Conservation (phyloP, 2,113 vertebrate genomes). For the Helogale parvula region DNA sequence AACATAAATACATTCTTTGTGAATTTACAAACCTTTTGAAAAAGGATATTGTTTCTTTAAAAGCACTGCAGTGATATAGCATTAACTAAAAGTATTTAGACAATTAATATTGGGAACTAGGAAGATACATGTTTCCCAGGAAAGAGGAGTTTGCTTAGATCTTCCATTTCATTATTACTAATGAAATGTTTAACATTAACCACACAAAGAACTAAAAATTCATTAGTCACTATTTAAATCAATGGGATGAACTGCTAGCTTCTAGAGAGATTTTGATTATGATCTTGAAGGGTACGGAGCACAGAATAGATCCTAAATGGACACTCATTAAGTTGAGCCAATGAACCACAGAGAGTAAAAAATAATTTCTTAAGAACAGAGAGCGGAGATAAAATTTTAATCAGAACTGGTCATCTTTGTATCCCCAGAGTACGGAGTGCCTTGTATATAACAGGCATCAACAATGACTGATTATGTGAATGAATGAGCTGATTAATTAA, state of each 20-base stretch:
- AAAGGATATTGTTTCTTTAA: conserved; percentile 18
- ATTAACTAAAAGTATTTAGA: conserved; percentile 43
- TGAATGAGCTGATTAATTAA: conserved; percentile 18
- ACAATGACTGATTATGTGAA: conserved; percentile 35
- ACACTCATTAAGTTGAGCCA: conserved; percentile 14
- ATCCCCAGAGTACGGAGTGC: not conserved
- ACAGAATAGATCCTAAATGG: not conserved
- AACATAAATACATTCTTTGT: conserved; percentile 34
- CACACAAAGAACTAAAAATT: conserved; percentile 33
- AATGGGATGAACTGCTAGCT: conserved; percentile 3
- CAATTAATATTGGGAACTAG: conserved; percentile 52
- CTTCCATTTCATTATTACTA: conserved; percentile 52
- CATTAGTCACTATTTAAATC: conserved; percentile 47
- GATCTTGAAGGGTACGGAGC: not conserved
- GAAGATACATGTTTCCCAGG: conserved; percentile 22
- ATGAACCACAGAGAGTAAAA: conserved; percentile 36
- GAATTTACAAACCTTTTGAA: not conserved
- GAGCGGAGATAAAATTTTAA: conserved; percentile 46
- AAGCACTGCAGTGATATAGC: not conserved
- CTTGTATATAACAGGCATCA: not conserved
- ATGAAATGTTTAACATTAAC: conserved; percentile 51
- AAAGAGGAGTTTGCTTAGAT: not conserved
- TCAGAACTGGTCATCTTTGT: conserved; percentile 34
- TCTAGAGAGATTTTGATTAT: not conserved
- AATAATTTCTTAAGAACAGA: conserved; percentile 34